These are phyloP conservation scores for Bombyx mori DNA, from an alignment of 1,140 invertebrate genomes.

Conservation along the genomic window ASM3026992v2 NC_085112.1:3290001-3290500, in stretches of 20 bases:
- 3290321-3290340: slow-evolving; percentile 41
- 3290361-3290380: slow-evolving; percentile 43
- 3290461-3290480: slow-evolving; percentile 53
- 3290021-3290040: not conserved
- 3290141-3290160: no score
- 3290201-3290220: not conserved
- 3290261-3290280: slow-evolving; percentile 35
- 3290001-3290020: not conserved
- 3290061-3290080: not conserved
- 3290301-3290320: slow-evolving; percentile 53
- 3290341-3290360: slow-evolving; percentile 40
- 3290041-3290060: slow-evolving; percentile 3
- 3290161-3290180: not conserved
- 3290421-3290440: slow-evolving; percentile 39
- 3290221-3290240: not conserved
- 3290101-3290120: no score
- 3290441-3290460: slow-evolving; percentile 47
- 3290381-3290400: slow-evolving; percentile 49
- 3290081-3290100: no score
- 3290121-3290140: no score
- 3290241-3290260: slow-evolving; percentile 28
- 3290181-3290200: not conserved
- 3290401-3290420: slow-evolving; percentile 52
- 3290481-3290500: slow-evolving; percentile 53
- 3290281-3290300: slow-evolving; percentile 38